Conservation (phyloP, 2,888 invertebrate genomes). For the Erynnis tages region DNA sequence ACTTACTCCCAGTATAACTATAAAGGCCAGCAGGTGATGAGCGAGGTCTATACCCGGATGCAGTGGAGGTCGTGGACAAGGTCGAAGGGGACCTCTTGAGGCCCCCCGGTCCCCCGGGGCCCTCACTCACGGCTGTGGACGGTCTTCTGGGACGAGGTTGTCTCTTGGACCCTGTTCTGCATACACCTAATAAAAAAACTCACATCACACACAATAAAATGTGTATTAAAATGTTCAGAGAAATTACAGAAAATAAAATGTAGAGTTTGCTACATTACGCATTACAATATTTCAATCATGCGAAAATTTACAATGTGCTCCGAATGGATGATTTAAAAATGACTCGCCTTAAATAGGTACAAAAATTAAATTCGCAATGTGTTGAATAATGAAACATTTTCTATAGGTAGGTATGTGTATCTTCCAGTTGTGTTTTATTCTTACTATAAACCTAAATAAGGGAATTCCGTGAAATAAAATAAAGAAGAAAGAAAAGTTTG, state of each 20-base stretch:
- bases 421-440: too few relatives aligned
- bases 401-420: too few relatives aligned
- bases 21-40: conserved; percentile 91
- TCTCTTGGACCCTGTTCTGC: conserved; percentile 75
- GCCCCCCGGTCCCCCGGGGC: conserved; percentile 52
- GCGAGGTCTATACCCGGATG: conserved; percentile 83
- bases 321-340: too few relatives aligned
- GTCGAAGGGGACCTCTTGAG: conserved; percentile 68
- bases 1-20: conserved; percentile 84
- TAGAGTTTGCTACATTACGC: background rate
- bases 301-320: too few relatives aligned
- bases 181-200: conserved; percentile 59
- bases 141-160: conserved; percentile 73
- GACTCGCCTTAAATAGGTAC: too few relatives aligned
- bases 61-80: conserved; percentile 70
- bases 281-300: too few relatives aligned
- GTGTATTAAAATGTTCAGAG: conserved; percentile 1
- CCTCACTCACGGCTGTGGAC: conserved; percentile 52
- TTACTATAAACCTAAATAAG: too few relatives aligned
- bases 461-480: background rate
- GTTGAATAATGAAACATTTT: too few relatives aligned
- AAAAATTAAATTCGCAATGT: too few relatives aligned
- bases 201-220: conserved; percentile 23
- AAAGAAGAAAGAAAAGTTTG: conserved; percentile 9
- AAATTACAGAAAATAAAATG: background rate